Percentiles rank a stretch among this genome's conserved stretches.
Evolutionary conservation across 2,888 invertebrate genomes (phyloP).

Genomic region (Rotaria sp.): DNA sequence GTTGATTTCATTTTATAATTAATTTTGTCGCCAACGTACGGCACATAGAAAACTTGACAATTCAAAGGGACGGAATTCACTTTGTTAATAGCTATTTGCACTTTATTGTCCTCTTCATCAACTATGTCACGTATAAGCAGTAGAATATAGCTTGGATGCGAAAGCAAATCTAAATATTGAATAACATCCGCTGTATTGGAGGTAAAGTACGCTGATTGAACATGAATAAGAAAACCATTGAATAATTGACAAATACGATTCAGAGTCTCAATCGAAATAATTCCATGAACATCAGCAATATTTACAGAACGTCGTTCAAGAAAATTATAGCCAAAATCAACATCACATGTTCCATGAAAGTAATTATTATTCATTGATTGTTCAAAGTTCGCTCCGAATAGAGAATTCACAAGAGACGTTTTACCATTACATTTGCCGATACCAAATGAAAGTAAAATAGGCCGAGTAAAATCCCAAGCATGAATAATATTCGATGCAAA

Average conservation of each 20-base stretch:
- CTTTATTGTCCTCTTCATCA: not conserved
- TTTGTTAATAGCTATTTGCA: not conserved
- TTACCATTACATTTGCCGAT: not conserved
- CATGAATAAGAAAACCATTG: slow-evolving; percentile 25
- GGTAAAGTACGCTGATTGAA: not conserved
- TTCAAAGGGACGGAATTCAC: not conserved
- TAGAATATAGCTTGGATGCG: not conserved
- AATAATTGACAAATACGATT: not conserved
- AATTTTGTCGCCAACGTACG: not conserved
- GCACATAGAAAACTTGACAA: not conserved
- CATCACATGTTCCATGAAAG: not conserved
- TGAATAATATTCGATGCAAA: not conserved
- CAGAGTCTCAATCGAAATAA: not conserved
- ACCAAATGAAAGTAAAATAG: not conserved
- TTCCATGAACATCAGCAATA: not conserved
- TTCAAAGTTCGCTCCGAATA: not conserved
- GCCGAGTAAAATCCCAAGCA: not conserved
- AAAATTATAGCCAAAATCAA: slow-evolving; percentile 21
- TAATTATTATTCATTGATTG: not conserved
- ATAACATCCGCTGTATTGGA: not conserved
- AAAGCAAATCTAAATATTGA: not conserved
- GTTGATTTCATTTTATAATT: not conserved
- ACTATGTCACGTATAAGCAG: not conserved
- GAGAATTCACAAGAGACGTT: not conserved
- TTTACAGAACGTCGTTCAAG: not conserved